Evolutionary conservation across 2,113 vertebrate genomes (phyloP), one percentile per base, ranked within the genome.

Genomic region (Hydrochoerus hydrochaeris): DNA sequence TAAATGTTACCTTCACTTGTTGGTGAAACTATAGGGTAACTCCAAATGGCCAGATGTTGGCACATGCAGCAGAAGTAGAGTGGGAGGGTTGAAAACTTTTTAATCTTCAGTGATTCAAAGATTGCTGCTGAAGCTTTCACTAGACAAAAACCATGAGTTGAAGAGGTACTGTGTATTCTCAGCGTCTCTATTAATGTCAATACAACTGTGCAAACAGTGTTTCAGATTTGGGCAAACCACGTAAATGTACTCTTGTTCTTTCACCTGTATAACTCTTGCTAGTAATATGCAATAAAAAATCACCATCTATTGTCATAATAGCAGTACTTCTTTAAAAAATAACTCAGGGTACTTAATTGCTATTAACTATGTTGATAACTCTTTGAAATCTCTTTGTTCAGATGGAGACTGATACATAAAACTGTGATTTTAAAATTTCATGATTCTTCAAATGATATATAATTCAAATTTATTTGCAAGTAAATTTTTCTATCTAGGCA

Each of bases 111-210:
- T 95, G 87, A 44, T 54, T 95, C 28, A 58, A 2, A 96, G 83
- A 71, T 49, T 11, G 35, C 54, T 60, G 54, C 73, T 91, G 46
- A 87, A 89, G 28, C 57, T 89, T 41, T 73, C 35, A 0, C 54
- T 94, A 80, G 73, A 87, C 63, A 81, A 85, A 90, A 85, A 69
- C 58, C 52, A 26, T 10, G 69, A 71, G 46, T 73, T 96, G 52
- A 35, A 81, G 85, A 88, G 81, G 62, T 65, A 3, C 71, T n/a
- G 19, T 7, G 11, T 91, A 52, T 90, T 84, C 86, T 82, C 35
- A 7, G 17, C 60, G 32, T 26, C 41, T 20, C 71, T 84, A 0
- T 57, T 41, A 17, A 58, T 78, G 62, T 80, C 58, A 14, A 0
- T 12, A 2, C 9, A 57, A 54, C 32, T 65, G 38, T 71, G 30